These are phyloP conservation scores for Rhopalosiphum nymphaeae DNA, from an alignment of 2,888 invertebrate genomes.

Conservation along the genomic window DNA sequence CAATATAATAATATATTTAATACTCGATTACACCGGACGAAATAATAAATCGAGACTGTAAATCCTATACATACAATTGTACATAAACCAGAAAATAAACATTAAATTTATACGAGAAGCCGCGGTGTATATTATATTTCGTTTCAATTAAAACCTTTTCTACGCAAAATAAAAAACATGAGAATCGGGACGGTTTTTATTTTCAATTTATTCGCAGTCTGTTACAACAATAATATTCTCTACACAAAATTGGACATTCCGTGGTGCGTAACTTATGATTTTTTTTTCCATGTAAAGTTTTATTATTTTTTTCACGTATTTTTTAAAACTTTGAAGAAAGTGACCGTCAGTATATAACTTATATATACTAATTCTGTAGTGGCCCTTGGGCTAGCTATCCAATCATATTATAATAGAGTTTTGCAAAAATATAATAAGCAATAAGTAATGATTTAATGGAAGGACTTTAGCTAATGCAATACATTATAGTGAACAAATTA, in stretches of 20 bases:
- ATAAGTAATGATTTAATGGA: not conserved
- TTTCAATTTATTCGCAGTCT: slow-evolving; percentile 13
- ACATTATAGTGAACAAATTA: not conserved
- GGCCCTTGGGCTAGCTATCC: not conserved
- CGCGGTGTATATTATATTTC: not conserved
- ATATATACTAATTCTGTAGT: not conserved
- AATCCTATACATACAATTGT: not conserved
- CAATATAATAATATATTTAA: not conserved
- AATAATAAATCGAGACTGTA: not conserved
- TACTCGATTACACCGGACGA: not conserved
- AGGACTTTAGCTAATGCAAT: not conserved
- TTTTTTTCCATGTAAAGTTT: not conserved
- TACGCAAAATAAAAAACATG: not conserved
- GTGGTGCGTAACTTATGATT: not conserved
- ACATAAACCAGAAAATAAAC: not conserved
- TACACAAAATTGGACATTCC: not conserved
- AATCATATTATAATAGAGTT: not conserved
- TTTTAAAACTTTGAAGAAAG: not conserved
- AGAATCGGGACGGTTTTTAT: not conserved
- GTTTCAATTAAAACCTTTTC: slow-evolving; percentile 1
- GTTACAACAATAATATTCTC: not conserved
- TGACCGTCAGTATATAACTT: not conserved
- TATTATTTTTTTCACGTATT: not conserved
- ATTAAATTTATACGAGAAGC: not conserved
- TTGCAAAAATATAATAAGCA: not conserved